Base-by-base conservation (phyloP, 1,140 invertebrate species). In the Bombus waltoni region DNA sequence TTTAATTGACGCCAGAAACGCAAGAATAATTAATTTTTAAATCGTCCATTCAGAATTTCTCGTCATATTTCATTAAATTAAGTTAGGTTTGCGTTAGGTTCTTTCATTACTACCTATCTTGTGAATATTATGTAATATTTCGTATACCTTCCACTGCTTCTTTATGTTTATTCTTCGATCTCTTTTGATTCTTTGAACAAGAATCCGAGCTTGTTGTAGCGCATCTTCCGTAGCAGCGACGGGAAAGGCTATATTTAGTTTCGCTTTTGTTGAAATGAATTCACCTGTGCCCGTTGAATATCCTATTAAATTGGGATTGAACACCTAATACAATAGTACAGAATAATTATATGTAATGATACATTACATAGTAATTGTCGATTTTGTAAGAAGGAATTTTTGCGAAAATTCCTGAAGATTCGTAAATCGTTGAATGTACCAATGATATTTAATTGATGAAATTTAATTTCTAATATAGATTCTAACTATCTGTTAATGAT, bases 91-190 rank as follows among this genome's bases (percentile, higher is more conserved):
- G 47, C 15, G 0, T 22, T 22, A 53, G 18, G 47, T 53, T 22
- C 47, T 47, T 47, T 47, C 5, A 47, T 18, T 18, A 47, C 15
- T 18, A 5, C 44, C 15, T 47, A 18, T 22, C 47, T 6, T 5
- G 5, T 53, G 18, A 53, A 53, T 53, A 53, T 22, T 53, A 53
- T 53, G 18, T 4, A 3, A 68, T 22, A 38, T 42, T 70, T 40
- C 18, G 11, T 22, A 73, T 88, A 97, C 97, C 96, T 98, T 98
- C 98, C 98, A 98, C 87, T 97, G 96, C 28, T 96, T 96, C 0
- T 96, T 93, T 13, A 97, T 94, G 92, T 98, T 95, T 47, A 98
- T 96, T 40, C 95, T 96, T 0, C 94, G 95, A 74, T 97, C 96
- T 32, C 93, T 95, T 89, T 96, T 96, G 90, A 98, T 97, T 80